Base-by-base conservation (phyloP, 1,140 invertebrate genomes). In the Heliconius melpomene region DNA sequence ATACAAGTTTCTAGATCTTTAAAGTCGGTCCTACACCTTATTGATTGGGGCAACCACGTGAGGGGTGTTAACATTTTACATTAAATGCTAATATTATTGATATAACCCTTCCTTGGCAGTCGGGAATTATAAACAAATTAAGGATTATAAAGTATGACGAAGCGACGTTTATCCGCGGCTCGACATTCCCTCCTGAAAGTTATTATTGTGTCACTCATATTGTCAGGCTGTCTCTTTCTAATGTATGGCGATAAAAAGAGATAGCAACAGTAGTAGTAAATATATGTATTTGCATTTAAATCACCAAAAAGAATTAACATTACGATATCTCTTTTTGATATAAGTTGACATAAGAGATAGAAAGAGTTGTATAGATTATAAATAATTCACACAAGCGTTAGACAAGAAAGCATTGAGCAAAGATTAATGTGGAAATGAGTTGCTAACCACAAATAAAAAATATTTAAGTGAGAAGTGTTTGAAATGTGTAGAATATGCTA, bases 181-280 rank as follows among this genome's bases (percentile, higher is more conserved):
- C 81, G 86, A 88, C 85, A 88, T 86, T 79, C 86, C 86, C 78
- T 88, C 86, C 86, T 88, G 86, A 83, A 88, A 88, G 72, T 83
- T 78, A 75, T 75, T 72, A 11, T 36, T 11, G 57, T 66, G n/a
- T 66, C 23, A 66, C 20, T 57, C 9, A 66, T 26, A 26, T 26
- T 66, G n/a, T 66, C 60, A 46, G 20, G 23, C 8, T 29, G 9
- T 66, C 60, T 26, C 26, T 26, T 26, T 29, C 23, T 66, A 9
- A 66, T 66, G 23, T 66, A 66, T 23, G n/a, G 9, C 23, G 60
- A 29, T 66, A 66, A 26, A 66, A 29, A 26, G 60, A 26, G 23
- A 66, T 26, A 26, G 23, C 11, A 66, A 66, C 23, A 66, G 8
- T 57, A 20, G 50, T 18, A 9, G 52, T 57, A n/a, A 11, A 7